Evolutionary conservation across 2,797 vertebrate genomes (phyloP), one percentile per base, ranked within the genome.

Genomic region (Chelon labrosus): DNA sequence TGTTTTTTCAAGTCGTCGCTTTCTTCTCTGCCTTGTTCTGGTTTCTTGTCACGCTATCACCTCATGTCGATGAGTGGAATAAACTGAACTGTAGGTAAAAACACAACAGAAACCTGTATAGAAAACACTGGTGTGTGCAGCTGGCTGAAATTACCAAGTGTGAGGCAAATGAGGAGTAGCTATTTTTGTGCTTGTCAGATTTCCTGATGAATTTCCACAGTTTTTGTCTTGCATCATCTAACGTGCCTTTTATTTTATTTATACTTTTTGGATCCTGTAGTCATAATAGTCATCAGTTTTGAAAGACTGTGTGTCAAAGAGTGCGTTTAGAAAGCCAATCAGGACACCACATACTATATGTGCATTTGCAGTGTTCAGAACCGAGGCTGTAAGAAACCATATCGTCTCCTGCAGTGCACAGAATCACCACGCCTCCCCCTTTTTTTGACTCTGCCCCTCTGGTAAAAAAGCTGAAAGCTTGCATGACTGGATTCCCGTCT

Each of bases 401-500:
- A 56, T 46, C 46, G 35, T 64, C 20, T 58, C 46, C 47, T 61
- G 46, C 57, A 70, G 31, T 59, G 52, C 55, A 65, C 52, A 69
- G 11, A 62, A 38, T 60, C 60, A 49, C 73, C 75, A 74, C 80
- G 7, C 83, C 77, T 27, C 25, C 25, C 44, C 69, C 75, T 66
- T 31, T 11, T 11, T 72, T 75, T 5, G 37, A 62, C 63, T 75
- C 67, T 73, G 58, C 56, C 54, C 39, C 76, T 85, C 59, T 79
- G 78, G 71, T 77, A 65, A 75, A 75, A 37, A 55, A 87, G 79
- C 80, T 77, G 57, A 88, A 81, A 86, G 75, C 86, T 82, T 87
- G 90, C 85, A 88, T 86, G 88, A 90, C 91, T 87, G 83, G 87
- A 91, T 92, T 89, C 88, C 66, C 52, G 51, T 83, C 77, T 86